A percentile compares a stretch with the other conserved stretches of the same genome.
These are phyloP conservation scores for Epizoanthus stellaris DNA, from an alignment of 92 coral and sea anemone species.

Conservation along the genomic window DNA sequence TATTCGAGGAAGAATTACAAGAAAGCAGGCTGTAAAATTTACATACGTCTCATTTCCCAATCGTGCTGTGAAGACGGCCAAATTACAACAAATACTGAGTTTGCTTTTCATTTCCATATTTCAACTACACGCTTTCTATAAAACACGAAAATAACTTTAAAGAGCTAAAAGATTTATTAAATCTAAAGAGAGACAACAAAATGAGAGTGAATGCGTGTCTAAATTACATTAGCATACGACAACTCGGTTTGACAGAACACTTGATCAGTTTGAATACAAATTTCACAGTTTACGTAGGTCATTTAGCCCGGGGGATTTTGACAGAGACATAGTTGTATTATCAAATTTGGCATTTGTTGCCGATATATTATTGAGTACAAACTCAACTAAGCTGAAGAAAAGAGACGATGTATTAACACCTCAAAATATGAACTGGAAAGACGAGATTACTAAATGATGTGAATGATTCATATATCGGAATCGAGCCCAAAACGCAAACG, in stretches of 20 bases:
- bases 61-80: constrained; percentile 39
- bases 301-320: constrained; percentile 7
- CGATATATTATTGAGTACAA: constrained; percentile 2
- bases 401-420: constrained; percentile 18
- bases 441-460: constrained; percentile 37
- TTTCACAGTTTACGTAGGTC: constrained; percentile 7
- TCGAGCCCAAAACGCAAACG: constrained; percentile 40
- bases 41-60: constrained; percentile 36
- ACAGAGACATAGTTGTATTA: constrained; percentile 17
- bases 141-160: constrained; percentile 19
- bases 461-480: constrained; percentile 44
- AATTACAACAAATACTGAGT: constrained; percentile 30
- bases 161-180: constrained; percentile 30
- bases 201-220: constrained; percentile 5
- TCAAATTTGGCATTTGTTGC: not conserved
- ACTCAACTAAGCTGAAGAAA: constrained; percentile 7
- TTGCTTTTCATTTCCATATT: constrained; percentile 18
- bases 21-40: constrained; percentile 12
- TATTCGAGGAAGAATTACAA: not conserved
- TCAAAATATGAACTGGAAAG: not conserved
- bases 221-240: constrained; percentile 14
- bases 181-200: constrained; percentile 24
- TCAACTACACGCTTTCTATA: constrained; percentile 25
- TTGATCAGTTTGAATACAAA: constrained; percentile 24
- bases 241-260: not conserved